Percentiles rank a stretch among this genome's conserved stretches.
Conservation (phyloP, 2,888 invertebrate genomes). For the Chymomyza procnemis region DNA sequence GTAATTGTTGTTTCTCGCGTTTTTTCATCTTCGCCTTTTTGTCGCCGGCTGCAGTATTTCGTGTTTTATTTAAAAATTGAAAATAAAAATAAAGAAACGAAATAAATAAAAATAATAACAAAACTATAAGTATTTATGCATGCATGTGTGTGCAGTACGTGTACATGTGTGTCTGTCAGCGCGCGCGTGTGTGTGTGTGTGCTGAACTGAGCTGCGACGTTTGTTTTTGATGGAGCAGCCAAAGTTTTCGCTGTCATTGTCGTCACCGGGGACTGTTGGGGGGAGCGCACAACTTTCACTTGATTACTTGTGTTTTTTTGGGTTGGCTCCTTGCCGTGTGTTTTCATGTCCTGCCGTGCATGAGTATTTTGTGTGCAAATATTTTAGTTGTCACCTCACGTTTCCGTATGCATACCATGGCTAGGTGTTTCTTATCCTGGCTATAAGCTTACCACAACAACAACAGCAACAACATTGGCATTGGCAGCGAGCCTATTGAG, state of each 20-base stretch:
- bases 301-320: constrained; percentile 1
- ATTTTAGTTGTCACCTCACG: constrained; percentile 7
- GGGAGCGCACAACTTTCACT: not conserved
- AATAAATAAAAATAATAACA: not conserved
- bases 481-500: not conserved
- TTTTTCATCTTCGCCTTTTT: not conserved
- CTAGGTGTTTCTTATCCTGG: not conserved
- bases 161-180: too few species aligned
- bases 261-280: not conserved
- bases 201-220: not conserved
- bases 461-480: too few species aligned
- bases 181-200: not conserved
- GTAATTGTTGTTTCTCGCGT: constrained; percentile 1
- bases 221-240: not conserved
- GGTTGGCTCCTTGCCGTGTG: not conserved
- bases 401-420: not conserved
- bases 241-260: constrained; percentile 6
- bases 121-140: not conserved
- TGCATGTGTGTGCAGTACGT: not conserved
- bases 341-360: not conserved
- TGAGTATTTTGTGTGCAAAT: constrained; percentile 5
- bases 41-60: not conserved
- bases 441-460: not conserved
- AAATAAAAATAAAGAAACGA: not conserved
- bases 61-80: not conserved